Conservation (phyloP, 2,113 vertebrate species). For the Microcebus griseorufus region DNA sequence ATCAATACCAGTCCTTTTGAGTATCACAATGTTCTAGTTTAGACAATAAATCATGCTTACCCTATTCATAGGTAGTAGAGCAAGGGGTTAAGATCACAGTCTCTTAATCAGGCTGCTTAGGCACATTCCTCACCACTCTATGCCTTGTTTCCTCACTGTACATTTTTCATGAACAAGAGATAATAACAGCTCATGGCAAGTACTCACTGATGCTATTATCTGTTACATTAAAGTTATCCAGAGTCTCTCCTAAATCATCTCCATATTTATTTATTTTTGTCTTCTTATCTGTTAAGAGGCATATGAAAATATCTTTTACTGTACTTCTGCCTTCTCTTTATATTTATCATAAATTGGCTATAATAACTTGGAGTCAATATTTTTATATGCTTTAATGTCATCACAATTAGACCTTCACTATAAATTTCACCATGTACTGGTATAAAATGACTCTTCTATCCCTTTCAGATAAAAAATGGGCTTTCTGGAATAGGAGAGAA, state of each 20-base stretch:
- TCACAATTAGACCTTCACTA: background rate
- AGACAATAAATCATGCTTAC: background rate
- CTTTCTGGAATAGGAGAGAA: background rate
- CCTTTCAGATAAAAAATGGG: background rate
- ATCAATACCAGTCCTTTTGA: background rate
- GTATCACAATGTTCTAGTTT: background rate
- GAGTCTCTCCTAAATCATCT: slow-evolving; percentile 4
- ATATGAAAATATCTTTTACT: background rate
- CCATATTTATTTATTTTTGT: background rate
- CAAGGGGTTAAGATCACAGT: background rate
- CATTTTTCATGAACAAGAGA: background rate
- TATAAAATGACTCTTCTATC: background rate
- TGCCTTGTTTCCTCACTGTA: background rate
- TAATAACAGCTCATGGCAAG: background rate
- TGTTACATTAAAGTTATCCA: background rate
- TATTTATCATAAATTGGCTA: background rate
- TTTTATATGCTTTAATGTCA: background rate
- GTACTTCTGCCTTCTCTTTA: background rate
- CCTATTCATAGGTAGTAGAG: background rate
- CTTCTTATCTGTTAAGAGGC: background rate
- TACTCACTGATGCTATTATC: background rate
- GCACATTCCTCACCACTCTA: background rate
- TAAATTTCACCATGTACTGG: background rate
- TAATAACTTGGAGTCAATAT: background rate
- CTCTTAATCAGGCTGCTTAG: background rate